These are phyloP conservation scores for Solea senegalensis DNA, from an alignment of 2,113 vertebrate species.

Conservation along the genomic window DNA sequence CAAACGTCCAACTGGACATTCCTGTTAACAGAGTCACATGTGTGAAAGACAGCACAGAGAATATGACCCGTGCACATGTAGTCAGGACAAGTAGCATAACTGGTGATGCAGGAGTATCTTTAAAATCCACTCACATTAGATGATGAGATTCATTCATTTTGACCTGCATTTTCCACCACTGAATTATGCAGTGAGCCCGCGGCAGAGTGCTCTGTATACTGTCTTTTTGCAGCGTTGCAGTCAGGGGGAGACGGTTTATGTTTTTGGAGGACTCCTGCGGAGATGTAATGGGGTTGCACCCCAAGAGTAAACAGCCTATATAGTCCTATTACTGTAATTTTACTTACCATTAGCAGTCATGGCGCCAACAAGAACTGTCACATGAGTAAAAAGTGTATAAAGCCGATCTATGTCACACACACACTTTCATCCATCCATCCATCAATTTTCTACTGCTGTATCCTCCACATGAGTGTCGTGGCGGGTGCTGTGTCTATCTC, in stretches of 20 bases:
- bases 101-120: neutral
- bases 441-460: too few species aligned
- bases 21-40: slow-evolving; percentile 15
- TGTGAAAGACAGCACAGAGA: neutral
- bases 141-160: neutral
- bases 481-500: too few species aligned
- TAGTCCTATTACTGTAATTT: neutral
- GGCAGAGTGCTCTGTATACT: neutral
- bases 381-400: neutral
- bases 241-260: slow-evolving; percentile 4
- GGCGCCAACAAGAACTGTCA: neutral
- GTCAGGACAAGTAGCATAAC: neutral
- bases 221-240: neutral
- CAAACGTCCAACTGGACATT: slow-evolving; percentile 17
- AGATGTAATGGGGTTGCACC: slow-evolving; percentile 27
- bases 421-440: too few species aligned
- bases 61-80: too few species aligned
- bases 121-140: neutral
- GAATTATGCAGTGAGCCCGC: slow-evolving; percentile 31
- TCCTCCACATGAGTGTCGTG: too few species aligned
- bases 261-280: slow-evolving; percentile 21
- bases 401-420: neutral
- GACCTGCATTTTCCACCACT: slow-evolving; percentile 13
- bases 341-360: slow-evolving; percentile 4
- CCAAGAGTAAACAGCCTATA: neutral